Conservation (phyloP, 2,113 vertebrate genomes). For the Trematocara zebra region DNA sequence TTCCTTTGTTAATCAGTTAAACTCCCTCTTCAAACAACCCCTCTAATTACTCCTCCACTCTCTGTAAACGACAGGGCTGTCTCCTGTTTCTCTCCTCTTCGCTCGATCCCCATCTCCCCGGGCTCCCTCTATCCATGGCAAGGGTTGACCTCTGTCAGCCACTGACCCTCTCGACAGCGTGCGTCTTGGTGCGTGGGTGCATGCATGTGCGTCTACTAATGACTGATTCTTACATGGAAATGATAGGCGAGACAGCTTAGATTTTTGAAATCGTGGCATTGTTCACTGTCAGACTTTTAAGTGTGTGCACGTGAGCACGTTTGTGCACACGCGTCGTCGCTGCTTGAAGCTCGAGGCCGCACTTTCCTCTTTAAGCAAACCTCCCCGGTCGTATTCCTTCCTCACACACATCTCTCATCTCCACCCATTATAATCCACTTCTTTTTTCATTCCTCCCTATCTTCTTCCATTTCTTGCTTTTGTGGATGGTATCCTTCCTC, state of each 20-base stretch:
- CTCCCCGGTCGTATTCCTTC: not conserved
- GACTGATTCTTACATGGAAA: conserved; percentile 45
- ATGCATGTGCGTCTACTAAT: not conserved
- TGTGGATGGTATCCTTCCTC: conserved; percentile 5
- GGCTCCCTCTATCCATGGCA: conserved; percentile 43
- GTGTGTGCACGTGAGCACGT: not conserved
- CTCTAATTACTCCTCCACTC: conserved; percentile 79
- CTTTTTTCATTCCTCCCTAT: not conserved
- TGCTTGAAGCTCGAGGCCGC: not conserved
- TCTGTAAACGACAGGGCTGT: conserved; percentile 68
- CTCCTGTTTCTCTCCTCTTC: conserved; percentile 48
- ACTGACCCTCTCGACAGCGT: conserved; percentile 27
- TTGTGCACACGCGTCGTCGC: not conserved
- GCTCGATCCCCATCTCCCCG: conserved; percentile 13
- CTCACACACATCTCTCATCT: not conserved
- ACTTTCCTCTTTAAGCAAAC: not conserved
- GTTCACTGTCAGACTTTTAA: not conserved
- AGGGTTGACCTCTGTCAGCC: conserved; percentile 69
- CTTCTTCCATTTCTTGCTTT: not conserved
- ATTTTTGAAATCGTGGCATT: not conserved
- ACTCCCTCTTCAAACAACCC: conserved; percentile 81
- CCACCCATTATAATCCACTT: not conserved
- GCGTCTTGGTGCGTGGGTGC: not conserved
- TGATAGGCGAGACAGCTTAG: conserved; percentile 2
- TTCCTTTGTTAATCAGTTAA: conserved; percentile 83